Base-by-base conservation (phyloP, 2,797 vertebrate species). In the Nasua narica region DNA sequence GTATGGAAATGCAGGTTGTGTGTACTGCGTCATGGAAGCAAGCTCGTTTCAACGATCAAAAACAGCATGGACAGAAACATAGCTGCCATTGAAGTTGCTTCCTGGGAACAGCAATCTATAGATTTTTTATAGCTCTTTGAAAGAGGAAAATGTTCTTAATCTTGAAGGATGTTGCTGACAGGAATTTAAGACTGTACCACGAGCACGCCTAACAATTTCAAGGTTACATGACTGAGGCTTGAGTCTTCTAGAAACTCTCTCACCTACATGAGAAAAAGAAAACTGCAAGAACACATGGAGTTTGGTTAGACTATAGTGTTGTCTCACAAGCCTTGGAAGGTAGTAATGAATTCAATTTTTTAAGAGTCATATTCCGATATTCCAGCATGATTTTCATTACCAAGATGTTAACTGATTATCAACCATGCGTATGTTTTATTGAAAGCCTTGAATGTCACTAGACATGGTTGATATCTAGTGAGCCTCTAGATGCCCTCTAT, bases 81-180 rank as follows among this genome's bases (percentile, higher is more conserved):
- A 52, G 5, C 9, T 58, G 14, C 13, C 2, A 18, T 69, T 89
- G 82, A 87, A 76, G 8, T 50, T 78, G 2, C 74, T 95, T 83
- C n/a, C 13, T 77, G 70, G 65, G 46, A 83, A 89, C 69, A 83
- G 40, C 29, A 67, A 62, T 65, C 40, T 72, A 87, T 78, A 13
- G 5, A 87, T 87, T 94, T 94, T 95, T 92, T 87, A n/a, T 82
- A 86, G n/a, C 3, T 77, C 84, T 83, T 77, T 78, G 43, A 85
- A 96, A 90, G 23, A 77, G 2, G 40, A 77, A 87, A 87, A 48
- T 21, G 0, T 48, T 91, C 23, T 79, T 74, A 77, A 15, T 79
- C 14, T 70, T 79, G 37, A 67, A 70, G 37, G 21, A 40, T 88
- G 60, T 69, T 94, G 79, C 35, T 94, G 35, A 29, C 3, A 14